Conservation (phyloP, 2,797 vertebrate species). For the Ficedula albicollis region DNA sequence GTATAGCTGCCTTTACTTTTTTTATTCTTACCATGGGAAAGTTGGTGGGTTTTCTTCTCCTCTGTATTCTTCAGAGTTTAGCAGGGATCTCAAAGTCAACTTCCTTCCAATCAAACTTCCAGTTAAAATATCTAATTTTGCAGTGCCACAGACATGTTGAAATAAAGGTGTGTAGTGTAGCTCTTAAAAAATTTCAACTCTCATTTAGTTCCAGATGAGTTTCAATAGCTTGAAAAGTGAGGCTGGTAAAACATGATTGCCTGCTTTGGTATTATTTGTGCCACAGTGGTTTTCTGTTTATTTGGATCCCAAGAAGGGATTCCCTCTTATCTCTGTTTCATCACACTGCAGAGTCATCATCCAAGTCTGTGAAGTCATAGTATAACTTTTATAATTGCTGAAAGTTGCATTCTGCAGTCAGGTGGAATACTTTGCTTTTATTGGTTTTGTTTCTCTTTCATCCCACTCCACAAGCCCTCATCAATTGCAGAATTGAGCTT, state of each 20-base stretch:
- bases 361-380: background rate
- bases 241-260: background rate
- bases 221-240: background rate
- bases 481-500: background rate
- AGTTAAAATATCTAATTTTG: background rate
- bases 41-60: background rate
- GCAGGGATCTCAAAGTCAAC: background rate
- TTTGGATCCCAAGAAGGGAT: background rate
- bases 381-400: background rate
- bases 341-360: background rate
- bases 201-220: background rate
- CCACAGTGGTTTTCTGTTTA: background rate
- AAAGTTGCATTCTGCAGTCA: background rate
- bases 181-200: background rate
- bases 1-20: background rate
- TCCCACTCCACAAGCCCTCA: fast-evolving
- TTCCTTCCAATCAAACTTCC: background rate
- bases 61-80: background rate
- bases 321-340: background rate
- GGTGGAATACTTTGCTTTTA: background rate
- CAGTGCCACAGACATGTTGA: background rate
- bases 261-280: background rate
- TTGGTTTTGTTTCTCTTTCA: background rate
- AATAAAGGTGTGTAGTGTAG: background rate
- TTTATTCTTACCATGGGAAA: background rate